These are phyloP conservation scores for Morus bassanus DNA, from an alignment of 2,797 vertebrate species.

Conservation along the genomic window DNA sequence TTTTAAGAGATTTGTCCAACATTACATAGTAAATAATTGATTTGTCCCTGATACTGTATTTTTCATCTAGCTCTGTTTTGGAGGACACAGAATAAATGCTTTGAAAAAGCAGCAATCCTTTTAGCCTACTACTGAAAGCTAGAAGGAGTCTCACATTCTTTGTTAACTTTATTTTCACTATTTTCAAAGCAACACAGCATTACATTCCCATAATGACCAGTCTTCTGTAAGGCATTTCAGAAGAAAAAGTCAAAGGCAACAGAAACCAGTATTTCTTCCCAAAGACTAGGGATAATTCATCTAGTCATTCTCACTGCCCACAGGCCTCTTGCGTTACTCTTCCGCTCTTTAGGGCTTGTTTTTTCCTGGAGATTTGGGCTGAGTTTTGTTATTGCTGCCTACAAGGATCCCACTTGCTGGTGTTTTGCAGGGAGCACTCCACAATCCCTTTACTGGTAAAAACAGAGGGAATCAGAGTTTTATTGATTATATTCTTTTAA, in stretches of 20 bases:
- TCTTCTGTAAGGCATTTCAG: background rate
- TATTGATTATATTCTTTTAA: background rate
- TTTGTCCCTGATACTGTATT: background rate
- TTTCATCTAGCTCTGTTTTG: background rate
- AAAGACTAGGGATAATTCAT: background rate
- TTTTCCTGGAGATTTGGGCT: background rate
- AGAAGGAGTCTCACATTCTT: background rate
- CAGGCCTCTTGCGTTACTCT: background rate
- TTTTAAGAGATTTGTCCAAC: background rate
- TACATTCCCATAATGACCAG: background rate
- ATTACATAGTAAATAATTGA: slow-evolving; percentile 48
- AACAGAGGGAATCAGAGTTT: background rate
- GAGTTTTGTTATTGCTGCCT: background rate
- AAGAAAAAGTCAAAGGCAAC: background rate
- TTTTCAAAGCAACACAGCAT: background rate
- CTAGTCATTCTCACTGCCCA: background rate
- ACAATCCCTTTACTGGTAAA: background rate
- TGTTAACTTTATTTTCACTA: background rate
- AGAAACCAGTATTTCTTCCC: background rate
- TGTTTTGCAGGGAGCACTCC: background rate
- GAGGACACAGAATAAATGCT: background rate
- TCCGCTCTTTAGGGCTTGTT: background rate
- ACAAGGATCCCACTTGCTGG: background rate
- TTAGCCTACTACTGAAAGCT: background rate
- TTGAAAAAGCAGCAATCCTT: background rate